Conservation (phyloP, 1,140 invertebrate species). For the Bicyclus anynana region DNA sequence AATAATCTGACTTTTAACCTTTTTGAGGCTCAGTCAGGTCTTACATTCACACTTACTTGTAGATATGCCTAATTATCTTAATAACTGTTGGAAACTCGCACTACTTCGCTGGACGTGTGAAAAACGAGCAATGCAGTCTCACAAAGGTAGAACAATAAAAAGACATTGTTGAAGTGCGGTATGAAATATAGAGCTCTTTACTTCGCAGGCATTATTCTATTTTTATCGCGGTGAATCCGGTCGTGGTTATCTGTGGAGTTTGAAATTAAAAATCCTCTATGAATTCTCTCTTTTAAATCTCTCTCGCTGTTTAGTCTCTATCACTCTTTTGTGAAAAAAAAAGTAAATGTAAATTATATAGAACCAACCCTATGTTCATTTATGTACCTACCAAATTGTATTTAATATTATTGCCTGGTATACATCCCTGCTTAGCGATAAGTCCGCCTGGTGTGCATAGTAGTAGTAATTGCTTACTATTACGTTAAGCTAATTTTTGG, state of each 20-base stretch:
- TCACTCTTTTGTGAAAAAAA: not conserved
- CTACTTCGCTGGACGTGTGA: constrained; percentile 21
- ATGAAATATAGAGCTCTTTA: constrained; percentile 47
- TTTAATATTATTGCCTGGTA: too few relatives aligned
- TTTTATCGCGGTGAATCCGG: constrained; percentile 46
- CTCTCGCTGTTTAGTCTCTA: not conserved
- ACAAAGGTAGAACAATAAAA: constrained; percentile 27
- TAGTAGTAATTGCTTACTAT: too few relatives aligned
- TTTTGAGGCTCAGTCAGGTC: not conserved
- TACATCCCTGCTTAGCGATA: too few relatives aligned
- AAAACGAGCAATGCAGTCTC: constrained; percentile 16
- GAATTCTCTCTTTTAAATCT: constrained; percentile 38
- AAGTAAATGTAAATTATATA: too few relatives aligned
- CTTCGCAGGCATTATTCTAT: constrained; percentile 41
- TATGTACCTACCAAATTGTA: too few relatives aligned
- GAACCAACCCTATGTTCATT: too few relatives aligned
- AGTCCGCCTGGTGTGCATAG: too few relatives aligned
- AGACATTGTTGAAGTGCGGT: constrained; percentile 29
- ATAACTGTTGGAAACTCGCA: constrained; percentile 36
- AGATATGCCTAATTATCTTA: constrained; percentile 35
- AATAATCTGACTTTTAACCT: too few relatives aligned
- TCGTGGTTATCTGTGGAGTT: constrained; percentile 23
- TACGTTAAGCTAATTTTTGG: too few relatives aligned
- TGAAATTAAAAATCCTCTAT: constrained; percentile 55
- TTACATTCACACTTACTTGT: not conserved